Evolutionary conservation across 1,140 invertebrate genomes (phyloP), one percentile per base, ranked within the genome.

Genomic region (Notospermus geniculatus): DNA sequence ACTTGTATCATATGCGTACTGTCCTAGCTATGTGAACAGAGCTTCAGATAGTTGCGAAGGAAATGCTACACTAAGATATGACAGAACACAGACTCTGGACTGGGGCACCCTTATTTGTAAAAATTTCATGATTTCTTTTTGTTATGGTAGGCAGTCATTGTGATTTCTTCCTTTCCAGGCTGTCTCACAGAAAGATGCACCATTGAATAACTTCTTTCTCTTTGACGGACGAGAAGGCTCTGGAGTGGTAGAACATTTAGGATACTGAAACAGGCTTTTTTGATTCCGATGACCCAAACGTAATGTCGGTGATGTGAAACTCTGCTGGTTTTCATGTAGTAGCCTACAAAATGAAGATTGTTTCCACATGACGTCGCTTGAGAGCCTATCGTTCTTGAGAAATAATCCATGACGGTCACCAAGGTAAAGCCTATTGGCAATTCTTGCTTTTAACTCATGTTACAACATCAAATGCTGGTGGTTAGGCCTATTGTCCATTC

Each of bases 171-270:
- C 57, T 17, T 73, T 73, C 11, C 89, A 57, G 77, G 78, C 79
- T 57, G 89, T 96, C 13, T 94, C 93, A 25, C 88, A 91, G 67
- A 90, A 92, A 74, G 93, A 93, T 76, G 85, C 87, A 11, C 92
- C 93, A 0, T 88, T 93, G 65, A 89, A 91, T 69, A 97, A 96
- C 80, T 86, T 95, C 69, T 95, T 97, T 73, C 86, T 96, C 65
- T 93, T 95, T 83, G 90, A 92, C 59, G 82, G 88, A 1, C 88
- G 87, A 9, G 74, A 82, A 64, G 88, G 89, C 74, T 87, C 87
- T 67, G 93, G 92, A 32, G 86, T 87, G 71, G 85, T 89, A 23
- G 88, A 90, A 60, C 68, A 68, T 19, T 72, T 81, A 41, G 71
- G 73, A 52, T 43, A 28, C 30, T 50, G 46, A 50, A 43, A 43